These are phyloP conservation scores for Anser cygnoides DNA, from an alignment of 2,113 vertebrate genomes.

Conservation along the genomic window DNA sequence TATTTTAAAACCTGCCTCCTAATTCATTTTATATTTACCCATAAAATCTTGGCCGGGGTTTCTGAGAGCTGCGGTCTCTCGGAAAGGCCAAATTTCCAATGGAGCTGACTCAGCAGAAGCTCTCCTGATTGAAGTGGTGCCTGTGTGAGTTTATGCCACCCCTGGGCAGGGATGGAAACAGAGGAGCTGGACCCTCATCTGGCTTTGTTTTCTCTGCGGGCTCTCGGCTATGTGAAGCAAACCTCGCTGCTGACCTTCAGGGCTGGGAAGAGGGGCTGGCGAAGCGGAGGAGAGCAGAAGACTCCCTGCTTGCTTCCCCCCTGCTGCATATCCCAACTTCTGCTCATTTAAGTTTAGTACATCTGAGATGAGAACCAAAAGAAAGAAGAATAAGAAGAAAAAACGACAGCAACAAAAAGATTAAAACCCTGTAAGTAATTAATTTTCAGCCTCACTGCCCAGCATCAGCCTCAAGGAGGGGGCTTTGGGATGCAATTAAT, in stretches of 20 bases:
- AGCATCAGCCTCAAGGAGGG: not conserved
- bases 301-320: not conserved
- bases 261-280: not conserved
- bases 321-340: not conserved
- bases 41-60: not conserved
- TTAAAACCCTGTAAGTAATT: not conserved
- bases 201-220: not conserved
- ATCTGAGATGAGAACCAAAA: not conserved
- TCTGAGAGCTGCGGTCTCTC: not conserved
- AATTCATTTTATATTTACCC: constrained; percentile 50
- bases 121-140: not conserved
- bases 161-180: not conserved
- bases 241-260: not conserved
- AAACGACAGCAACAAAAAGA: not conserved
- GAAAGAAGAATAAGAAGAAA: not conserved
- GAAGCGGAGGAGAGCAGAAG: not conserved
- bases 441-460: constrained; percentile 22
- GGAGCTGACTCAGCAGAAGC: constrained; percentile 62
- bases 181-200: not conserved
- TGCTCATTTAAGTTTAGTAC: constrained; percentile 10
- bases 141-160: not conserved
- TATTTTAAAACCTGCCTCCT: constrained; percentile 33
- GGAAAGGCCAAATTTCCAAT: constrained; percentile 12
- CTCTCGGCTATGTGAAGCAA: not conserved
- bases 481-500: not conserved